Base-by-base conservation (phyloP, 1,140 invertebrate genomes). In the Sycobia sp. region DNA sequence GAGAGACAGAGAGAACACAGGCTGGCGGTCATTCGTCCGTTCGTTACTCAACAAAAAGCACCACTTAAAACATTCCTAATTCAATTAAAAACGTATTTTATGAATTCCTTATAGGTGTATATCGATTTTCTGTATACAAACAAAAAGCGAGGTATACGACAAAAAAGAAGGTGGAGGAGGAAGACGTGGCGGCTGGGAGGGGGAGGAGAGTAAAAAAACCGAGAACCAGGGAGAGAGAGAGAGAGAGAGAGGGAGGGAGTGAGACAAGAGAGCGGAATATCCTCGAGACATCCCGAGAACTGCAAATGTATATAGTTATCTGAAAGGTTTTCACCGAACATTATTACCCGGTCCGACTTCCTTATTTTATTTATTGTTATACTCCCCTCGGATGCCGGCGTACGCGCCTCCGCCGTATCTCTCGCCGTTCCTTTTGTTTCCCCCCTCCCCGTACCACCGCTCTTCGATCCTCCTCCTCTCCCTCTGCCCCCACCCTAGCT, bases 401-500 rank as follows among this genome's bases (percentile, higher is more conserved):
- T 27, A 23, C 20, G 22, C 22, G 41, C n/a, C n/a, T n/a, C n/a
- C n/a, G n/a, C n/a, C n/a, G n/a, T n/a, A n/a, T n/a, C n/a, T 57
- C 41, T 57, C 54, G 34, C 25, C 34, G n/a, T 27, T 63, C 61
- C 55, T 62, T 62, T 62, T 62, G 51, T 54, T 62, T 62, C 20
- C 50, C 59, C 50, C 59, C 22, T 59, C 44, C 14, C 36, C 36
- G 36, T 38, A 38, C 11, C 38, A 39, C 39, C 5, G 16, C 39
- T 43, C 39, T 77, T 78, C 76, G 29, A 11, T 78, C 77, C 13
- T 11, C 38, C 9, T 16, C 16, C 13, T 1, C 69, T 71, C 76
- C 16, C 13, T 23, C 23, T 29, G 4, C 69, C 71, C 77, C 23
- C 25, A 32, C 25, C 9, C 77, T 76, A 71, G 67, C 73, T 34